Conservation (phyloP, 2,888 invertebrate species). For the Diabrotica balteata region DNA sequence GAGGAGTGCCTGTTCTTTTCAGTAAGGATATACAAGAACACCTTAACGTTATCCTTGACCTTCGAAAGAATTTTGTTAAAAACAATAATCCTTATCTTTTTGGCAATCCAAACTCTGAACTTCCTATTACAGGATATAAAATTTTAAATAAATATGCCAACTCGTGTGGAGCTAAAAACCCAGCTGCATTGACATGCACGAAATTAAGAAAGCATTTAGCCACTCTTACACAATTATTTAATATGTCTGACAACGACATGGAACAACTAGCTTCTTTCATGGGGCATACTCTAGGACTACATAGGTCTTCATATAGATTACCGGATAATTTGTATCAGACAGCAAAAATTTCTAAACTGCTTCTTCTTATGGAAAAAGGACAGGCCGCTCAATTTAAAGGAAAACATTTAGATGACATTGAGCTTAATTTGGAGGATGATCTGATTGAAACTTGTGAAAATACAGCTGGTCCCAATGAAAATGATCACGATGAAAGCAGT, state of each 20-base stretch:
- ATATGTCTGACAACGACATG: conserved; percentile 37
- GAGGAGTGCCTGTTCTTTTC: no score
- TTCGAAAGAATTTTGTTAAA: no score
- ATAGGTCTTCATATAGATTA: conserved; percentile 29
- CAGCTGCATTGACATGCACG: conserved; percentile 36
- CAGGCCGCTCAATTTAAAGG: conserved; percentile 36
- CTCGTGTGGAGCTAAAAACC: conserved; percentile 40
- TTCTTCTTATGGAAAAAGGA: conserved; percentile 34
- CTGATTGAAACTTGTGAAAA: conserved; percentile 1
- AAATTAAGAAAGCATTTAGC: conserved; percentile 41
- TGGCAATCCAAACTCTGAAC: conserved; percentile 18
- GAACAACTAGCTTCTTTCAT: conserved; percentile 42
- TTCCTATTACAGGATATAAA: conserved; percentile 42
- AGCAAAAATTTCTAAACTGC: conserved; percentile 19
- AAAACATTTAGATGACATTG: conserved; percentile 36
- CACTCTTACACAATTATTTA: conserved; percentile 39
- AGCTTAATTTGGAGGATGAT: conserved; percentile 31
- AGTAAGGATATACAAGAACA: no score
- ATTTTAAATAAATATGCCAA: conserved; percentile 39
- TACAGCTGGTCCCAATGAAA: no score
- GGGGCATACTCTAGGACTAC: conserved; percentile 40
- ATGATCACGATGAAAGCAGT: no score
- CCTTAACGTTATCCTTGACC: no score
- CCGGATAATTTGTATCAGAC: conserved; percentile 31
- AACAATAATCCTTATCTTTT: no score